These are phyloP conservation scores for Dipodomys merriami DNA, from an alignment of 2,113 vertebrate genomes.

Conservation along the genomic window DNA sequence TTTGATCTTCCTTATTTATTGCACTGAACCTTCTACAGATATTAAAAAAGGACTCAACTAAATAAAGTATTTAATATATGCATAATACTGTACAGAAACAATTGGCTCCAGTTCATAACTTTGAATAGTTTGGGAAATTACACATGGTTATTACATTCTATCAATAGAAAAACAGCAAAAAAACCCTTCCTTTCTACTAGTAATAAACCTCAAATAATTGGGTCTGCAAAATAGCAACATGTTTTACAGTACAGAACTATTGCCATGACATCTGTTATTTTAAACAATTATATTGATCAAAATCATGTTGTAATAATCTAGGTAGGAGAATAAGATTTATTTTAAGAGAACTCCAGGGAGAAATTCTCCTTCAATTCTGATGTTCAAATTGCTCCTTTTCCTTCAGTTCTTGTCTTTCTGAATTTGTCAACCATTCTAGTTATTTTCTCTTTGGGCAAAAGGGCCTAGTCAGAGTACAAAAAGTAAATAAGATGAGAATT, in stretches of 20 bases:
- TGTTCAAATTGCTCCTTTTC: conserved; percentile 13
- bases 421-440: not conserved
- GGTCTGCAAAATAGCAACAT: conserved; percentile 12
- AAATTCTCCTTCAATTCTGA: conserved; percentile 18
- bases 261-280: conserved; percentile 48
- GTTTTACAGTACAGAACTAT: conserved; percentile 33
- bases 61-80: conserved; percentile 65
- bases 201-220: conserved; percentile 66
- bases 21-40: conserved; percentile 53
- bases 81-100: conserved; percentile 53
- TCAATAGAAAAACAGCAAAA: conserved; percentile 63
- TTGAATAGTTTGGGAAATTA: conserved; percentile 54
- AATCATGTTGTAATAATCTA: conserved; percentile 42
- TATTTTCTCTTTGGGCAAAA: conserved; percentile 36
- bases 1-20: conserved; percentile 56
- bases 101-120: conserved; percentile 56
- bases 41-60: conserved; percentile 43
- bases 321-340: conserved; percentile 38
- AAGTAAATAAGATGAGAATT: conserved; percentile 10
- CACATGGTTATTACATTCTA: conserved; percentile 68
- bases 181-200: conserved; percentile 38
- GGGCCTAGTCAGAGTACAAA: not conserved
- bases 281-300: conserved; percentile 31
- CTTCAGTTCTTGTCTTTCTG: conserved; percentile 25
- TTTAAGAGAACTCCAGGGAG: conserved; percentile 35